phyloP scores from a whole-genome alignment of 1,140 invertebrate genomes.

The Chionoecetes opilio region DNA sequence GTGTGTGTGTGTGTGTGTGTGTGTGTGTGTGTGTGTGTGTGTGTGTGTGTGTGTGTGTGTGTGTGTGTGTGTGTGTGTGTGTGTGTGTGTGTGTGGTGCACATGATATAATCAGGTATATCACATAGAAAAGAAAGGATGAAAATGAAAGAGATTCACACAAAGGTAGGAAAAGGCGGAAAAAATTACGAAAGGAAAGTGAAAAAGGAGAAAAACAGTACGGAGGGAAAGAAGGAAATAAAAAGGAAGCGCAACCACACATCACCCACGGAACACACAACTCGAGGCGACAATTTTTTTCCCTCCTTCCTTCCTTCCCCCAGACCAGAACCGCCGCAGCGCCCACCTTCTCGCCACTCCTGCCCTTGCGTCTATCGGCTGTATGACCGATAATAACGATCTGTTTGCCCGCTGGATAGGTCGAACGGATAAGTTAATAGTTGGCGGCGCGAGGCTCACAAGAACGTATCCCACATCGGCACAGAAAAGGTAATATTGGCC shows the following conservation, averaged over 20 bases:
- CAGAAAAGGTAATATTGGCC: background rate
- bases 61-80: conserved; percentile 37
- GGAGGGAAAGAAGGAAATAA: too few species aligned
- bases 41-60: too few species aligned
- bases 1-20: too few species aligned
- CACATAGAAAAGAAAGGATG: too few species aligned
- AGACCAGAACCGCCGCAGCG: background rate
- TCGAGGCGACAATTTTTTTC: background rate
- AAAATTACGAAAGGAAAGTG: too few species aligned
- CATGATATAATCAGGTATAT: background rate
- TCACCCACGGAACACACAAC: background rate
- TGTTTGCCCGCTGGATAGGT: conserved; percentile 49
- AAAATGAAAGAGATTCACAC: background rate
- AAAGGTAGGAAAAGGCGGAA: background rate
- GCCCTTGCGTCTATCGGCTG: background rate
- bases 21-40: too few species aligned
- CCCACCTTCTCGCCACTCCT: background rate
- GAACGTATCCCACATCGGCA: background rate
- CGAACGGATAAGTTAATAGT: conserved; percentile 62
- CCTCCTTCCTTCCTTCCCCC: background rate
- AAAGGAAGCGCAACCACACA: conserved; percentile 38
- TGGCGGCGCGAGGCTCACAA: background rate
- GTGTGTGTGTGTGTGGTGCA: conserved; percentile 21
- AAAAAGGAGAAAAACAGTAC: too few species aligned
- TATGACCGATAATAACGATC: conserved; percentile 47